Evolutionary conservation across 2,888 invertebrate genomes (phyloP).

Genomic region (Flabesymbios commensalis): DNA sequence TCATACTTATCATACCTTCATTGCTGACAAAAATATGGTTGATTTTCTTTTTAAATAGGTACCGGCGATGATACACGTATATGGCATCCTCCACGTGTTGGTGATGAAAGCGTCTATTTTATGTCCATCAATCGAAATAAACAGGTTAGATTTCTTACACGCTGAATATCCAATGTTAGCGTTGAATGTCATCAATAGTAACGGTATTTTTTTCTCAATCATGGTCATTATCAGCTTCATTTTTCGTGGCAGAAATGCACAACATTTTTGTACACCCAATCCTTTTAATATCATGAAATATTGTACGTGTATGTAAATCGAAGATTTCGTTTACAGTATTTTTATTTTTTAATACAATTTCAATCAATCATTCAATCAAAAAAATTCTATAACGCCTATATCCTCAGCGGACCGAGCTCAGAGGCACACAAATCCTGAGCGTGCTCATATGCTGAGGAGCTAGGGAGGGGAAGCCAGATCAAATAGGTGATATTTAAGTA

Average conservation of each 20-base stretch:
- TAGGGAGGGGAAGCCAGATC: no score
- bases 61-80: conserved; percentile 83
- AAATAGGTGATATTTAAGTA: no score
- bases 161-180: no score
- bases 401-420: no score
- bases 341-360: neutral
- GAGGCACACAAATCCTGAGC: no score
- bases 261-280: neutral
- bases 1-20: no score
- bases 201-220: neutral
- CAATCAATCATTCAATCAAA: neutral
- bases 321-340: neutral
- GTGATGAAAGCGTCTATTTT: conserved; percentile 75
- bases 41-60: conserved; percentile 35
- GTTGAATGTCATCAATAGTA: no score
- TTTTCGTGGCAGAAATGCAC: neutral
- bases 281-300: neutral
- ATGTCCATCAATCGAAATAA: conserved; percentile 91
- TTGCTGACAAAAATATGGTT: no score
- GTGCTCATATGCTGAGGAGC: no score
- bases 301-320: neutral
- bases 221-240: neutral
- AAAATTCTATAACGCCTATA: no score
- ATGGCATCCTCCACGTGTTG: conserved; percentile 89
- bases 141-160: conserved; percentile 66